A percentile compares a stretch with the other conserved stretches of the same genome.
These are phyloP conservation scores for Aphrophora alni DNA, from an alignment of 2,888 invertebrate species.

Conservation along the genomic window DNA sequence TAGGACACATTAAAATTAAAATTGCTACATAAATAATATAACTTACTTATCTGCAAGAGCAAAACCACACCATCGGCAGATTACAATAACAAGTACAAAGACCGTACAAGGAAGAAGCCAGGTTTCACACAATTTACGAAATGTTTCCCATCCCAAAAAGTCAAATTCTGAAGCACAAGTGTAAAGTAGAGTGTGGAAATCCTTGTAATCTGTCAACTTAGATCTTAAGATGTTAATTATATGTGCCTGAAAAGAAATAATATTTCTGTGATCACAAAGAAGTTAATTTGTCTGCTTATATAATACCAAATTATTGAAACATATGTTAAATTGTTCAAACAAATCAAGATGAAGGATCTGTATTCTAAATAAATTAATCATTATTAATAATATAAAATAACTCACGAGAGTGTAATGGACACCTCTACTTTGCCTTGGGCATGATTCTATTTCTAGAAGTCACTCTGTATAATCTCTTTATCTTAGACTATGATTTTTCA, in stretches of 20 bases:
- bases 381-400: no score
- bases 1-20: background rate
- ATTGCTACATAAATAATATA: background rate
- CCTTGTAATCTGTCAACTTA: slow-evolving; percentile 71
- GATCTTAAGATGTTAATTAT: slow-evolving; percentile 74
- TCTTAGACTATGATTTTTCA: no score
- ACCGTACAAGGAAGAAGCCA: slow-evolving; percentile 66
- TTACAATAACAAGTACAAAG: slow-evolving; percentile 58
- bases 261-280: no score
- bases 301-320: no score
- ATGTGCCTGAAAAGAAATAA: slow-evolving; percentile 62
- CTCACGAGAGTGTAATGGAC: no score
- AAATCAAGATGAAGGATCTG: no score
- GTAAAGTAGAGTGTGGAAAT: slow-evolving; percentile 79
- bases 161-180: slow-evolving; percentile 80
- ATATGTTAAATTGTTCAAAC: no score
- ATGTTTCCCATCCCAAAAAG: slow-evolving; percentile 66
- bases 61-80: slow-evolving; percentile 21
- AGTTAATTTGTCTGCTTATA: no score
- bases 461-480: no score
- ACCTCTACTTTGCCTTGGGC: no score
- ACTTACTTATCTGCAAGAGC: slow-evolving; percentile 1
- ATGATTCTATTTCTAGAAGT: no score
- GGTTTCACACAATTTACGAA: slow-evolving; percentile 62
- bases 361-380: no score